These are phyloP conservation scores for Excalfactoria chinensis DNA, from an alignment of 2,113 vertebrate species.

Conservation along the genomic window DNA sequence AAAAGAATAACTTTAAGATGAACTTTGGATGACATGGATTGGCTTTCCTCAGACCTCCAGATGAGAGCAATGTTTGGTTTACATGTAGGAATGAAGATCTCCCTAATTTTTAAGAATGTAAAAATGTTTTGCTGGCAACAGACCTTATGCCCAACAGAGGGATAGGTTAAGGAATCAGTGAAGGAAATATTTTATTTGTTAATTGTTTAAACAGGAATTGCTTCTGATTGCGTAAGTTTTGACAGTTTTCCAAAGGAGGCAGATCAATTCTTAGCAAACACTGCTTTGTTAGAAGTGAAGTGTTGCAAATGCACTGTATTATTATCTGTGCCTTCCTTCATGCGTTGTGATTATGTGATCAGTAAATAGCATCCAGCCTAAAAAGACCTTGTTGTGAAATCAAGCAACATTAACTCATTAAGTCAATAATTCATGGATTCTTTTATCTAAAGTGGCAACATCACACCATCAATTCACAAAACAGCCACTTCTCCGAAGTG, in stretches of 20 bases:
- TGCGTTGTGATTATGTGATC: conserved; percentile 70
- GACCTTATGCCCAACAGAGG: background rate
- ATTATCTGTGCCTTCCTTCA: conserved; percentile 58
- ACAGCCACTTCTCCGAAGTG: conserved; percentile 86
- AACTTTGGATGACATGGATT: background rate
- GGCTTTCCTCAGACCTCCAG: background rate
- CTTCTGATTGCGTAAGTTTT: background rate
- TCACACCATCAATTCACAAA: conserved; percentile 88
- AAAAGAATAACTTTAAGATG: background rate
- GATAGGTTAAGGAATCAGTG: background rate
- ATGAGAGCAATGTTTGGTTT: background rate
- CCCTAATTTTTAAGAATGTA: background rate
- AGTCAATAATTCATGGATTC: conserved; percentile 91
- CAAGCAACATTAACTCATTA: conserved; percentile 89
- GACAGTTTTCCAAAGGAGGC: background rate
- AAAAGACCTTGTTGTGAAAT: conserved; percentile 84
- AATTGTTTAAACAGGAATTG: conserved; percentile 21
- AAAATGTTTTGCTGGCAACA: background rate
- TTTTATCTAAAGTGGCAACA: conserved; percentile 91
- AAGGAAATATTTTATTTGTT: conserved; percentile 23
- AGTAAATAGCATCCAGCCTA: conserved; percentile 75
- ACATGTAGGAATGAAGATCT: background rate
- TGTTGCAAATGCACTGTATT: conserved; percentile 10
- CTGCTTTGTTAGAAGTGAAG: background rate
- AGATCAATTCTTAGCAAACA: background rate